Evolutionary conservation across 2,113 vertebrate species (phyloP).

Genomic region (Delphinapterus leucas): DNA sequence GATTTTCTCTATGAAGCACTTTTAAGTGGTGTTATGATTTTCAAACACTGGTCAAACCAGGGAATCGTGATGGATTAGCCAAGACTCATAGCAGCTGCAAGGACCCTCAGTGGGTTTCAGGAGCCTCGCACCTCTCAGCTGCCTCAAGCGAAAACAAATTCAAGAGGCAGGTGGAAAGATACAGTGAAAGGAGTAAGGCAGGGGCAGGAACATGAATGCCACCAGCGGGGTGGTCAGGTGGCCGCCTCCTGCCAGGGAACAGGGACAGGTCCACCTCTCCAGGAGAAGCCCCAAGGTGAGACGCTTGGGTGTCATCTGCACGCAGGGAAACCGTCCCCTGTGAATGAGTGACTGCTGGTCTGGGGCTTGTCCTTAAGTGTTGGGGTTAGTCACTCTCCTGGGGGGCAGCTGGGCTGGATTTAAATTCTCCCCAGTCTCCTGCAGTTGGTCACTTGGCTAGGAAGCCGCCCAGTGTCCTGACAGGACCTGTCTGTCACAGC

Average conservation of each 20-base stretch:
- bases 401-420: slow-evolving; percentile 56
- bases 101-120: neutral
- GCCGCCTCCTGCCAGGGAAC: neutral
- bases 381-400: slow-evolving; percentile 53
- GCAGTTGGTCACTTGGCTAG: slow-evolving; percentile 33
- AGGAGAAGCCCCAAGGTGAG: neutral
- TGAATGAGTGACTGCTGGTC: neutral
- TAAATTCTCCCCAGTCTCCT: slow-evolving; percentile 57
- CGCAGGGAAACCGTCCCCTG: neutral
- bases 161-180: neutral
- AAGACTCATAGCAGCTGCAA: fast-evolving
- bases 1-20: neutral
- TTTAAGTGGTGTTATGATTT: neutral
- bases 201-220: neutral
- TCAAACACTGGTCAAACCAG: neutral
- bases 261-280: neutral
- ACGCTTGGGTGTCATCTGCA: neutral
- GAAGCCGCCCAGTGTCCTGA: slow-evolving; percentile 57
- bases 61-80: fast-evolving
- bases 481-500: slow-evolving; percentile 26
- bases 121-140: neutral
- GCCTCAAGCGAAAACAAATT: neutral
- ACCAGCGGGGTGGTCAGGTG: neutral
- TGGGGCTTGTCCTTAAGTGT: neutral
- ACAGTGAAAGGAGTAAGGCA: neutral